Percentiles rank a stretch among this genome's conserved stretches.
Conservation (phyloP, 2,113 vertebrate species). For the Muscicapa adusta region DNA sequence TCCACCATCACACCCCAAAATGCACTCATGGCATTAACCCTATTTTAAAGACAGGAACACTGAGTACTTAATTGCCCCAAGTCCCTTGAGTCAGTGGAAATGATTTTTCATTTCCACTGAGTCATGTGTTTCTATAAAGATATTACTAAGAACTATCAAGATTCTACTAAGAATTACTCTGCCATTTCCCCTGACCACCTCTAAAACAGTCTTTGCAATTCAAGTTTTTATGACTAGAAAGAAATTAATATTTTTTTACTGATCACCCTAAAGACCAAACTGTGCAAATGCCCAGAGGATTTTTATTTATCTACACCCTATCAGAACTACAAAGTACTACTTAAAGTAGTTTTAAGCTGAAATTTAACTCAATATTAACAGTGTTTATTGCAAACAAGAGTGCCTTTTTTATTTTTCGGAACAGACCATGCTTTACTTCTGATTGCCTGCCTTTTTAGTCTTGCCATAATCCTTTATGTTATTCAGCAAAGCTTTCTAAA, state of each 20-base stretch:
- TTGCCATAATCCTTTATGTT: not conserved
- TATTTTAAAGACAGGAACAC: not conserved
- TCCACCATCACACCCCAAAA: not conserved
- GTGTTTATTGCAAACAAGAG: not conserved
- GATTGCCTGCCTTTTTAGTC: not conserved
- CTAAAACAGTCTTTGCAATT: not conserved
- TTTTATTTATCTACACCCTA: not conserved
- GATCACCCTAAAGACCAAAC: not conserved
- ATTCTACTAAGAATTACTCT: not conserved
- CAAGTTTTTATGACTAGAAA: not conserved
- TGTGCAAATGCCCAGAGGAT: not conserved
- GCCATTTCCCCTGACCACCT: not conserved
- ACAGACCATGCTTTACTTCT: not conserved
- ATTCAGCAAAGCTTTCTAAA: not conserved
- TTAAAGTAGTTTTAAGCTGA: not conserved
- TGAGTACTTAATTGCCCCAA: not conserved
- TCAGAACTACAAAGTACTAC: not conserved
- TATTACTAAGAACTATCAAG: not conserved
- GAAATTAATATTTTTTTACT: not conserved
- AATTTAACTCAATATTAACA: not conserved
- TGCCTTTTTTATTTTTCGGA: not conserved
- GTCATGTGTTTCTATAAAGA: not conserved
- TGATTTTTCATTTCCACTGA: slow-evolving; percentile 24
- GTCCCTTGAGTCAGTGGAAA: slow-evolving; percentile 5
- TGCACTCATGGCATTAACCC: not conserved